Evolutionary conservation across 2,888 invertebrate species (phyloP).

Genomic region (Eustalomyia histrio): DNA sequence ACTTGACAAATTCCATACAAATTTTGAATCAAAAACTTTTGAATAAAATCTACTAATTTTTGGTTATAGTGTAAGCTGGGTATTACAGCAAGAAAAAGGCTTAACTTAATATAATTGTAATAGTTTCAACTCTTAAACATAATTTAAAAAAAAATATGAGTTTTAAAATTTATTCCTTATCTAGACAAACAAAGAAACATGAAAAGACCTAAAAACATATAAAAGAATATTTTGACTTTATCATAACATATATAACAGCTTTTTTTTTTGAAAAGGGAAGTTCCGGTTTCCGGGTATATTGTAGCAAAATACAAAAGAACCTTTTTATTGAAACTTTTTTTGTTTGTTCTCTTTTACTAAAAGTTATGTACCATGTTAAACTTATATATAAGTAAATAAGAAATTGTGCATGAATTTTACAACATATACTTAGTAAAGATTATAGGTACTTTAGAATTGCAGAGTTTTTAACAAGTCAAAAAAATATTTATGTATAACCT

Average conservation of each 20-base stretch:
- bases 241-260: slow-evolving; percentile 47
- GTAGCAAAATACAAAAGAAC: slow-evolving; percentile 12
- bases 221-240: slow-evolving; percentile 52
- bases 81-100: background rate
- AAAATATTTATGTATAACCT: too few relatives aligned
- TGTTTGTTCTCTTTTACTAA: background rate
- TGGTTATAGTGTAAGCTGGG: too few relatives aligned
- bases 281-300: slow-evolving; percentile 53
- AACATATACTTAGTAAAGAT: slow-evolving; percentile 25
- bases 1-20: too few relatives aligned
- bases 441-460: background rate
- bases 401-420: slow-evolving; percentile 33
- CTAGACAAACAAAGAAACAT: too few relatives aligned
- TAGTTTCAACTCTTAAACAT: too few relatives aligned
- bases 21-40: too few relatives aligned
- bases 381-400: slow-evolving; percentile 15
- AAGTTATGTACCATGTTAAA: background rate
- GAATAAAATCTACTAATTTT: too few relatives aligned
- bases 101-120: background rate
- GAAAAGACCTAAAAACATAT: background rate
- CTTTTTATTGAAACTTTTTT: background rate
- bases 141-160: background rate
- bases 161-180: background rate
- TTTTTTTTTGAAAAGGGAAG: slow-evolving; percentile 44
- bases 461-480: too few relatives aligned